A percentile compares a stretch with the other conserved stretches of the same genome.
These are phyloP conservation scores for Epinephelus malabaricus DNA, from an alignment of 2,797 vertebrate genomes.

Conservation along the genomic window DNA sequence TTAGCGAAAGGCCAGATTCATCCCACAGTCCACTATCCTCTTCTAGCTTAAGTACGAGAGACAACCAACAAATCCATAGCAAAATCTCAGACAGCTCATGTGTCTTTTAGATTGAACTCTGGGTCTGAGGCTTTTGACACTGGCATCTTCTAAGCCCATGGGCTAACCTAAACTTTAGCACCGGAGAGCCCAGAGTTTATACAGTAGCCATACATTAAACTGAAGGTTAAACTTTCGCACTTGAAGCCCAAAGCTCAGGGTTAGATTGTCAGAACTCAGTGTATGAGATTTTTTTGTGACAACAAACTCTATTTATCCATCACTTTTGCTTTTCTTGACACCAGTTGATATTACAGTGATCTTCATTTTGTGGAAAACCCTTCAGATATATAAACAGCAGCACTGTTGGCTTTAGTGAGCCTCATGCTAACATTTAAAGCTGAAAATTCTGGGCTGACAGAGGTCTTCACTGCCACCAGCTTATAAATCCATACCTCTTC, in stretches of 20 bases:
- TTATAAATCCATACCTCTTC: slow-evolving; percentile 13
- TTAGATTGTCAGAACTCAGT: slow-evolving; percentile 7
- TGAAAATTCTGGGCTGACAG: not conserved
- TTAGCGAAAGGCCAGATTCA: not conserved
- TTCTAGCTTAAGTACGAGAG: slow-evolving; percentile 8
- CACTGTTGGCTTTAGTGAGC: slow-evolving; percentile 8
- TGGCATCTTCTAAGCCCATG: slow-evolving; percentile 4
- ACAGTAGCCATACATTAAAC: slow-evolving; percentile 2
- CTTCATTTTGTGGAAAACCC: slow-evolving; percentile 12
- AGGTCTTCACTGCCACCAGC: not conserved
- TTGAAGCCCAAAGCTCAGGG: slow-evolving; percentile 15
- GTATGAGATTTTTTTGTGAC: not conserved
- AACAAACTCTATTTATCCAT: slow-evolving; percentile 22
- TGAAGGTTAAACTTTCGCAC: slow-evolving; percentile 26
- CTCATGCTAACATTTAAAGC: slow-evolving; percentile 13
- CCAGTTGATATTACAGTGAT: not conserved
- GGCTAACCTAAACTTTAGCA: slow-evolving; percentile 26
- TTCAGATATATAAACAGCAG: slow-evolving; percentile 6
- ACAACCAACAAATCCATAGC: slow-evolving; percentile 10
- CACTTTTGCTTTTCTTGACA: slow-evolving; percentile 2
- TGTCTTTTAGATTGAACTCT: slow-evolving; percentile 28
- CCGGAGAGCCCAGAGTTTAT: slow-evolving; percentile 28
- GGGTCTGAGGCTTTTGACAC: slow-evolving; percentile 24
- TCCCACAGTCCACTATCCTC: not conserved
- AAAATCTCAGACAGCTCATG: slow-evolving; percentile 25